Base-by-base conservation (phyloP, 2,888 invertebrate genomes). In the Diarsia brunnea region DNA sequence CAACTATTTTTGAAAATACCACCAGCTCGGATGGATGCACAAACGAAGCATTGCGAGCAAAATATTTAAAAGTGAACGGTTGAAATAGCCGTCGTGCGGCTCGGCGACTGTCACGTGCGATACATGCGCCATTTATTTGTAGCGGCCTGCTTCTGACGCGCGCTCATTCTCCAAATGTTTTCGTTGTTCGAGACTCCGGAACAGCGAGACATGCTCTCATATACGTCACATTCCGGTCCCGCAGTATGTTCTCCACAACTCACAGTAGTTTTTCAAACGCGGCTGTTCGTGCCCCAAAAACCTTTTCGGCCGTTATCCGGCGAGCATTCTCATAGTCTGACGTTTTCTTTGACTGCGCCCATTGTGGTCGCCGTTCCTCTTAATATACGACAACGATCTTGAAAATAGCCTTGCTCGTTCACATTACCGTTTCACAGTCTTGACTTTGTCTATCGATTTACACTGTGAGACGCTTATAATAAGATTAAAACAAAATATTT, bases 81-180 rank as follows among this genome's bases (percentile, higher is more conserved):
- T 89, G 82, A 89, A 90, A 91, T 90, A 86, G 89, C 87, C 83
- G 82, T 86, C 83, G 82, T 84, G 77, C 73, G 75, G 85, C 85
- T 89, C 82, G 73, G 73, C 81, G 84, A 77, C 78, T 89, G 90
- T 90, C 88, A 90, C 84, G 85, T 87, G 82, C 82, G 87, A 80
- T 88, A 87, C 89, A 89, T 88, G 82, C 88, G 86, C 89, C 90
- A 92, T 93, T 92, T 92, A 91, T 93, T 91, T 90, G 84, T 88
- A 82, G 85, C 82, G 78, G 87, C 72, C 89, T 93, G 92, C 79
- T 86, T 89, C 88, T 93, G 92, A 93, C 94, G 89, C 85, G 85
- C 89, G 83, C 89, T 92, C 92, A 92, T 93, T 93, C 90, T 89
- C 89, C 85, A 90, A 93, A 94, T 93, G 90, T 92, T 93, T 92